Base-by-base conservation (phyloP, 2,797 vertebrate species). In the Megaceryle alcyon region DNA sequence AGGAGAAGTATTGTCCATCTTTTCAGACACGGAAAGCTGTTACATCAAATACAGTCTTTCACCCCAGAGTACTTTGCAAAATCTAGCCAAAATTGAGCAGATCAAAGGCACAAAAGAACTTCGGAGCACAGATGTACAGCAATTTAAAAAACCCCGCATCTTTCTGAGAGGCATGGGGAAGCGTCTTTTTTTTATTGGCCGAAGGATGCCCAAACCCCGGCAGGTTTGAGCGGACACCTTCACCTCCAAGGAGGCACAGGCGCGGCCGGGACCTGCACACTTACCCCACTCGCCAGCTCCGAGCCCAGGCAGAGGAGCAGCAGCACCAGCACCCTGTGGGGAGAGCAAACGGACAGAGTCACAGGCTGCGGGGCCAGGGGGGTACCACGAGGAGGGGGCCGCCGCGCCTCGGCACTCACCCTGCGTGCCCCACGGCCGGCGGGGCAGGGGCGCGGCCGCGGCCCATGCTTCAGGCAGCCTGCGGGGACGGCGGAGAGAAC, bases 211-310 rank as follows among this genome's bases (percentile, higher is more conserved):
- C 87, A 13, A 46, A 46, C 3, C 59, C 44, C 93, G 26, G 3
- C 63, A 61, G 68, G 86, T 91, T 21, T 6, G 31, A 15, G 9
- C 2, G 4, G 56, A n/a, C n/a, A 12, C 37, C 0, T 57, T 61
- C 68, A 10, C 37, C 71, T 79, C 25, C 79, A 16, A 70, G 29
- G 53, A 81, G 44, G 63, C 61, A 16, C 37, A 3, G 72, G 1
- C 9, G 72, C 54, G 70, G 46, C 48, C 49, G 33, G 39, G 73
- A 72, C 72, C 90, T 28, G 60, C 75, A 5, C 92, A 97, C 96
- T 97, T 96, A 97, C 96, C 96, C 53, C 95, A 6, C 88, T 94
- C 72, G 82, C 94, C 92, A 53, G 77, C 63, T 95, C 96, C 73
- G 66, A 73, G 39, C 80, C 49, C 93, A 96, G 77, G 35, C 72